Evolutionary conservation across 2,797 vertebrate genomes (phyloP), one percentile per base, ranked within the genome.

Genomic region (Bryconaethiops microstoma): DNA sequence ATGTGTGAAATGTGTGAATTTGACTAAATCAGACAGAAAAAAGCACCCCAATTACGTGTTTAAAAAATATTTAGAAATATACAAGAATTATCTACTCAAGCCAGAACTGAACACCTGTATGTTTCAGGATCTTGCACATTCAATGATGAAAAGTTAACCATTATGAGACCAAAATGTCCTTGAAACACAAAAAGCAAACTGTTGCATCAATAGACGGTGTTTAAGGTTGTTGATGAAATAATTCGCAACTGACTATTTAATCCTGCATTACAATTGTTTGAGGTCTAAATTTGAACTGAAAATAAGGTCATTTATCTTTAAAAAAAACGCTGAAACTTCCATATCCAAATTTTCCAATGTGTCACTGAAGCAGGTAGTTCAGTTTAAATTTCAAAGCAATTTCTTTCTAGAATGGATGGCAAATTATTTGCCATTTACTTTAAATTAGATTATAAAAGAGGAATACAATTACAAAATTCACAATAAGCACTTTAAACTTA

Each of bases 111-210:
- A 7, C 6, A 6, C 9, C 42, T 45, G 21, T 8, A 14, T 35
- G 21, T 60, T 29, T 12, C 10, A 16, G 23, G 5, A 1, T 64
- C 5, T 13, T 35, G 14, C 16, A 13, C 14, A 64, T 62, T 25
- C 59, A 62, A 25, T 19, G 6, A 65, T n/a, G 5, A 54, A 29
- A 17, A n/a, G 7, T 2, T 72, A 50, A 72, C 50, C 69, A 55
- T 55, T 48, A 29, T 4, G 23, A 72, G 52, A 48, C 69, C 50
- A 52, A 54, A 55, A 55, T n/a, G 69, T 55, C 69, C 69, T 72
- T 72, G 69, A 72, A 35, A 35, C 0, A 2, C 7, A 54, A 12
- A 23, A 54, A 71, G 48, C 13, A 14, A 52, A 21, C 7, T 39
- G 7, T 2, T 55, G 48, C 50, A 35, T 29, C 13, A 8, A 12